Evolutionary conservation across 2,797 vertebrate species (phyloP), one percentile per base, ranked within the genome.

Genomic region (Tiaroga cobitis): DNA sequence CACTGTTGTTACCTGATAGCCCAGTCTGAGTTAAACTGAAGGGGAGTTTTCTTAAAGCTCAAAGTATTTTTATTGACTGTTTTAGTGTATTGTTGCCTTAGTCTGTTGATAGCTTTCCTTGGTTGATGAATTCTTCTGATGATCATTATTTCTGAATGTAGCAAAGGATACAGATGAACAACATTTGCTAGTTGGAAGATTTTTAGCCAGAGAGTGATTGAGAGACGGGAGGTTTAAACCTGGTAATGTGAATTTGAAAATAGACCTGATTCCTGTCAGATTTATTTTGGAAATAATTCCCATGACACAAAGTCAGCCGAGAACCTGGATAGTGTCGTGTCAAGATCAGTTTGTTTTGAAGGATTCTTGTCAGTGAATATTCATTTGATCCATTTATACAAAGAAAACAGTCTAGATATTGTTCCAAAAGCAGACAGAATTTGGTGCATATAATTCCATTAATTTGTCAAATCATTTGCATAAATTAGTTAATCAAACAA

Each of bases 211-310:
- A 67, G 9, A 79, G 59, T 46, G 39, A 79, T 65, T 79, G n/a
- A 79, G 10, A 79, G 59, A 21, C 1, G 37, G 29, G 16, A 46
- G 18, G 29, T n/a, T 54, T 68, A 29, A 49, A 54, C 39, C 18
- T 51, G 15, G n/a, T 8, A 37, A 51, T 51, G 26, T 2, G 26
- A 80, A 46, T 49, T 80, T 34, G 41, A 49, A 68, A 80, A 68
- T 8, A 68, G 29, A 79, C n/a, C 59, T 37, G 32, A 29, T 41
- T 69, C 37, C 21, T 80, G 39, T 63, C 59, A 29, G 56, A 65
- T 80, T 51, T 80, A 49, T 67, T 80, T 80, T 4, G 0, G 61
- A 29, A 67, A 43, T 32, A 43, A 80, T 63, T 75, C 54, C 70
- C 56, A 65, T 51, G 59, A 76, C 19, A 39, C n/a, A 32, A 41